Percentiles rank a stretch among this genome's conserved stretches.
These are phyloP conservation scores for Pyrochroa serraticornis DNA, from an alignment of 2,888 invertebrate species.

Conservation along the genomic window DNA sequence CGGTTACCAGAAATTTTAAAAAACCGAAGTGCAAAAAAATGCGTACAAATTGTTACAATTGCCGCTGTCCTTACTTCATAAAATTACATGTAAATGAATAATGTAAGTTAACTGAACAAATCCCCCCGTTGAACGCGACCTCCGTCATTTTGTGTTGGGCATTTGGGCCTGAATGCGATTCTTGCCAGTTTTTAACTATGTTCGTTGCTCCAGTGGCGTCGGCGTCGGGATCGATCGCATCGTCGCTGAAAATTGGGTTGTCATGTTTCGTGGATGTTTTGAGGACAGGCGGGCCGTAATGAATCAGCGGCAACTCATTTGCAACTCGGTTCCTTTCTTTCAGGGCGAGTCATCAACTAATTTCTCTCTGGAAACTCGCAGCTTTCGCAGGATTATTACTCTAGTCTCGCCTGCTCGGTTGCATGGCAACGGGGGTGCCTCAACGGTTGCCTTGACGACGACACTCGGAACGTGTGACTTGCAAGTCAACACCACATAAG, in stretches of 20 bases:
- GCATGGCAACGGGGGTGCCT: constrained; percentile 48
- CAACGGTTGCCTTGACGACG: constrained; percentile 47
- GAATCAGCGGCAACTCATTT: constrained; percentile 53
- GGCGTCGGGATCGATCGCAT: constrained; percentile 30
- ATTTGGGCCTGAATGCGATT: too few species aligned
- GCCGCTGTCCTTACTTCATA: too few species aligned
- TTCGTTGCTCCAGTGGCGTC: not conserved
- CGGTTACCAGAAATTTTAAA: too few species aligned
- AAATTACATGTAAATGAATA: too few species aligned
- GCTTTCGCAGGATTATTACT: constrained; percentile 54
- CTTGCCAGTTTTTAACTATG: too few species aligned
- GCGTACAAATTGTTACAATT: too few species aligned
- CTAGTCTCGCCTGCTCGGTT: constrained; percentile 40
- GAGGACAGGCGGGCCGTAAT: constrained; percentile 40
- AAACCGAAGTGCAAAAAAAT: too few species aligned
- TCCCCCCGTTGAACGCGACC: too few species aligned
- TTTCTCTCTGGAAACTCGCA: constrained; percentile 53
- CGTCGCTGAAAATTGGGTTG: constrained; percentile 42
- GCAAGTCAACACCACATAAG: constrained; percentile 48
- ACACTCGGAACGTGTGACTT: constrained; percentile 51
- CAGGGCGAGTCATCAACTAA: constrained; percentile 56
- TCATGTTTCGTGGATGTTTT: constrained; percentile 43
- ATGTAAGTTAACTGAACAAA: too few species aligned
- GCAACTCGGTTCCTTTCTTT: constrained; percentile 56
- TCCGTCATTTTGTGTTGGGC: too few species aligned